A percentile compares a stretch with the other conserved stretches of the same genome.
Evolutionary conservation across 64 coral and sea anemone species (phyloP).

Genomic region (Stichodactyla helianthus): DNA sequence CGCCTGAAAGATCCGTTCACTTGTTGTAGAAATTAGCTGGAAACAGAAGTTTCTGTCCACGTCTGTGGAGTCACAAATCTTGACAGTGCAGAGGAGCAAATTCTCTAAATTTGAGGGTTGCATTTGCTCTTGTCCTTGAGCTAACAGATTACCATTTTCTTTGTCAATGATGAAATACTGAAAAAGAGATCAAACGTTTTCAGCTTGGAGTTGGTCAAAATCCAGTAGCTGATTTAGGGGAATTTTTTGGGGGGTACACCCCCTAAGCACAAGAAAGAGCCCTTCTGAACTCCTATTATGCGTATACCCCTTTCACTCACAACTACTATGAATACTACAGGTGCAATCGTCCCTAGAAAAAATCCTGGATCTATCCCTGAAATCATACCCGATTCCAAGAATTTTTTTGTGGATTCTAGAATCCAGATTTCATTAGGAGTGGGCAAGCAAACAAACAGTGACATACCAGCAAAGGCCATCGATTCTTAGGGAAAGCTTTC

Average conservation of each 20-base stretch:
- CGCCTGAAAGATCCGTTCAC: conserved; percentile 90
- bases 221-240: no score
- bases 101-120: conserved; percentile 82
- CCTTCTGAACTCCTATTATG: no score
- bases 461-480: conserved; percentile 92
- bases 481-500: conserved; percentile 89
- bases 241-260: no score
- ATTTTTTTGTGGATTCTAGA: no score
- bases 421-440: no score
- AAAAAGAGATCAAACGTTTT: neutral
- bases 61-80: conserved; percentile 68
- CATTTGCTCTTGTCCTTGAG: conserved; percentile 88
- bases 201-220: neutral
- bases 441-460: neutral
- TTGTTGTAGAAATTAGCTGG: conserved; percentile 87
- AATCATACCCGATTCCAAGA: no score
- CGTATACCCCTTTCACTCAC: no score
- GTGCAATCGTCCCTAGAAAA: no score
- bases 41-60: conserved; percentile 97
- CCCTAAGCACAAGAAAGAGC: no score
- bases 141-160: conserved; percentile 66
- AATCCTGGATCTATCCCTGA: no score
- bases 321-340: no score
- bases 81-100: conserved; percentile 81
- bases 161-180: conserved; percentile 97